Percentiles rank a stretch among this genome's conserved stretches.
These are phyloP conservation scores for Dastarcus helophoroides DNA, from an alignment of 2,888 invertebrate species.

Conservation along the genomic window DNA sequence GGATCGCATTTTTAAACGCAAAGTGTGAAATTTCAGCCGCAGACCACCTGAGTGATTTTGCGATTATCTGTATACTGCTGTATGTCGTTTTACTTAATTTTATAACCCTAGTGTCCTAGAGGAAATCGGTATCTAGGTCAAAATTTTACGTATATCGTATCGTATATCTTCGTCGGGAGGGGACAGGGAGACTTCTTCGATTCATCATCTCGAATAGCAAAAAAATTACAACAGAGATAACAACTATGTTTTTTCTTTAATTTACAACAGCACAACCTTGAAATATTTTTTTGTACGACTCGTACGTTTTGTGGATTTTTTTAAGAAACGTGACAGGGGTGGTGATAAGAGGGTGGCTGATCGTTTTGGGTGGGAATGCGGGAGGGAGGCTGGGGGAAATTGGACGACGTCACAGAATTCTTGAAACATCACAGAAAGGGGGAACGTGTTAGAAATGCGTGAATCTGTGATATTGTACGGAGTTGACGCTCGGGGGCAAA, in stretches of 20 bases:
- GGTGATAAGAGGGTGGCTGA: constrained; percentile 16
- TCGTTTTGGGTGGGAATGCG: constrained; percentile 15
- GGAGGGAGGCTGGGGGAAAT: constrained; percentile 16
- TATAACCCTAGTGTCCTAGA: constrained; percentile 31
- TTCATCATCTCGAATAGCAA: constrained; percentile 30
- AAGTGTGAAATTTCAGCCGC: no score
- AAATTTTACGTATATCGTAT: constrained; percentile 41
- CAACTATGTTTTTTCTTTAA: constrained; percentile 40
- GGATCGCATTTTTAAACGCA: no score
- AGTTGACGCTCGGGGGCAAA: no score
- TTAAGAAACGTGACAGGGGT: constrained; percentile 22
- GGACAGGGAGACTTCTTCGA: constrained; percentile 25
- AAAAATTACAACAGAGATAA: constrained; percentile 41
- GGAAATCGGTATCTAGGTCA: no score
- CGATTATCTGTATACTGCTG: constrained; percentile 40
- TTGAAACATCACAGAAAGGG: no score
- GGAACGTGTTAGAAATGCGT: not conserved
- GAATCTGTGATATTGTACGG: no score
- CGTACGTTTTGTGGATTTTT: constrained; percentile 28
- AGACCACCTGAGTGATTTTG: constrained; percentile 38
- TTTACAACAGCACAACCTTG: constrained; percentile 42
- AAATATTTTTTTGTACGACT: constrained; percentile 34
- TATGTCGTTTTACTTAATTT: constrained; percentile 22
- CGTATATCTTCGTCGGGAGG: constrained; percentile 26
- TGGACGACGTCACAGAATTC: no score